Evolutionary conservation across 1,140 invertebrate species (phyloP).

Genomic region (Drosophila nebulosa): DNA sequence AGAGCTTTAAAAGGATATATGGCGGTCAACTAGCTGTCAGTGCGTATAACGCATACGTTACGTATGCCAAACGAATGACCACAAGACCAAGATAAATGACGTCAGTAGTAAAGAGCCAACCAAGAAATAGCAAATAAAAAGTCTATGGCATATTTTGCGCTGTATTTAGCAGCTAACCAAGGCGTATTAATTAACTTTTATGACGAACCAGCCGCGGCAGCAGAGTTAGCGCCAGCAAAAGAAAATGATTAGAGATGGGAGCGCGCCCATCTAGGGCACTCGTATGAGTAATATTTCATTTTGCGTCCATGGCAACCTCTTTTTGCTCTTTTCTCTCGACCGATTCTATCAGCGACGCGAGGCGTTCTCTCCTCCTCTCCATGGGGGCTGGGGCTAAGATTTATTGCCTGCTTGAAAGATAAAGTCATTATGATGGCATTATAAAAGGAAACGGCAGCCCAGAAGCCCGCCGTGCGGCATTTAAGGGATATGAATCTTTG

Average conservation of each 20-base stretch:
- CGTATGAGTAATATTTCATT: constrained; percentile 75
- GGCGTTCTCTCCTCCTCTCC: constrained; percentile 31
- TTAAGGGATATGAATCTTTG: constrained; percentile 76
- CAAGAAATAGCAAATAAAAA: neutral
- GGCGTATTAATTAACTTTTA: constrained; percentile 77
- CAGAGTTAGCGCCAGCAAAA: neutral
- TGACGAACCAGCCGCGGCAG: constrained; percentile 31
- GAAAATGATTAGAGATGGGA: constrained; percentile 18
- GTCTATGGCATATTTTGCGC: constrained; percentile 52
- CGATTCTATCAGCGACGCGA: constrained; percentile 35
- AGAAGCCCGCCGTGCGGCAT: constrained; percentile 47
- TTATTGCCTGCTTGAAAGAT: constrained; percentile 75
- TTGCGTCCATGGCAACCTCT: constrained; percentile 42
- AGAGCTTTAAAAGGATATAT: constrained; percentile 5
- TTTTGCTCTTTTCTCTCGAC: neutral
- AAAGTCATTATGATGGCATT: constrained; percentile 76
- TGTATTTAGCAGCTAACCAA: constrained; percentile 72
- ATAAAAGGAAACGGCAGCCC: constrained; percentile 46
- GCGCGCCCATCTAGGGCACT: constrained; percentile 7
- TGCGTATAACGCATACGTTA: constrained; percentile 52
- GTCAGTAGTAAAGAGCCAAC: constrained; percentile 16
- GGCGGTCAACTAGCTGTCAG: constrained; percentile 48
- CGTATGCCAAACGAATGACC: constrained; percentile 12
- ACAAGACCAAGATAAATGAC: constrained; percentile 40
- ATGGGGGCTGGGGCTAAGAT: constrained; percentile 47